phyloP scores from a whole-genome alignment of 1,140 invertebrate species.

The Sogatella furcifera region DNA sequence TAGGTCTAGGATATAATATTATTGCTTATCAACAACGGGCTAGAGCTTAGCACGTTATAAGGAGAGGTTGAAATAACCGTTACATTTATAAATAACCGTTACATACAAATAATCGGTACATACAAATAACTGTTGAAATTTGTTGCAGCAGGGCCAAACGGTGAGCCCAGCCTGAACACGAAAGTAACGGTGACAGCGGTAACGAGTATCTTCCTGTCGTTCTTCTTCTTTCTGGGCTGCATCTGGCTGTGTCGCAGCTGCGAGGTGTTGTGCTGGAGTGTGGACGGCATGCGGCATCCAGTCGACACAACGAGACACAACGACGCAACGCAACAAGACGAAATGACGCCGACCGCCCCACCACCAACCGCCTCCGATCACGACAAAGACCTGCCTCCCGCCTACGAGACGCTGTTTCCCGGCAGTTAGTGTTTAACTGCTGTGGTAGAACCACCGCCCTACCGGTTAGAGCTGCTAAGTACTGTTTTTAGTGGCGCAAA shows the following conservation, averaged over 20 bases:
- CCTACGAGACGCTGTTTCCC: slow-evolving; percentile 28
- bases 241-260: slow-evolving; percentile 25
- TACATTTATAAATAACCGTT: too few species aligned
- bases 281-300: slow-evolving; percentile 5
- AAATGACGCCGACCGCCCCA: slow-evolving; percentile 17
- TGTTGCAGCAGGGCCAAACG: background rate
- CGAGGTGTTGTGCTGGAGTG: slow-evolving; percentile 18
- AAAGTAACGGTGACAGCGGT: slow-evolving; percentile 26
- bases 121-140: background rate
- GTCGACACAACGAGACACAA: slow-evolving; percentile 12
- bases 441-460: too few species aligned
- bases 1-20: too few species aligned
- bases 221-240: slow-evolving; percentile 27
- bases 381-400: slow-evolving; percentile 27
- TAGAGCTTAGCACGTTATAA: too few species aligned
- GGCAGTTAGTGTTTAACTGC: slow-evolving; percentile 13
- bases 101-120: too few species aligned
- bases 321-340: background rate
- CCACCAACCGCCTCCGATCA: background rate
- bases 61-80: too few species aligned
- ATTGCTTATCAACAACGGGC: too few species aligned
- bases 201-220: slow-evolving; percentile 26
- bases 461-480: too few species aligned
- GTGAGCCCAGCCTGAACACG: slow-evolving; percentile 2
- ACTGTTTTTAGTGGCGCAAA: too few species aligned